Conservation (phyloP, 2,797 vertebrate species). For the Poeciliopsis infans region DNA sequence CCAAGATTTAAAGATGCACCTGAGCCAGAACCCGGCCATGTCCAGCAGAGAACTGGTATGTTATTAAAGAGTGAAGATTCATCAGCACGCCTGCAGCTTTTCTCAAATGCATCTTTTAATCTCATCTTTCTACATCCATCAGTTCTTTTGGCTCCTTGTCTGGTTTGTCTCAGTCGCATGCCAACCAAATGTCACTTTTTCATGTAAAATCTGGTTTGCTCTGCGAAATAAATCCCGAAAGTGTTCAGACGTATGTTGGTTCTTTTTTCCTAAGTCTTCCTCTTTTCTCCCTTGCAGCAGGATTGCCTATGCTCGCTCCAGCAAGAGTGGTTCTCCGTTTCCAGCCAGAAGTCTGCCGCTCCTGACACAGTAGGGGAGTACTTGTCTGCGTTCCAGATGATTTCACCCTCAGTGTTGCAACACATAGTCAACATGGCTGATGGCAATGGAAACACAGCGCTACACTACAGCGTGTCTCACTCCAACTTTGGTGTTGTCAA, state of each 20-base stretch:
- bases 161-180: not conserved
- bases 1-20: conserved; percentile 86
- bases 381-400: conserved; percentile 82
- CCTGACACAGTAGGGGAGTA: conserved; percentile 88
- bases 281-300: conserved; percentile 77
- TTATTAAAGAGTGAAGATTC: conserved; percentile 16
- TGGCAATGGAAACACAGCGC: conserved; percentile 94
- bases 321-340: conserved; percentile 96
- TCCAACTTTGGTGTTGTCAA: conserved; percentile 95
- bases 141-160: not conserved
- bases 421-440: conserved; percentile 94
- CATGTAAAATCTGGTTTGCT: conserved; percentile 27
- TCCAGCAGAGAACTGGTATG: conserved; percentile 90
- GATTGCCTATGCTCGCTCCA: conserved; percentile 91
- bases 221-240: conserved; percentile 25
- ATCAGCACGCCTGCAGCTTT: not conserved
- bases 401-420: conserved; percentile 86
- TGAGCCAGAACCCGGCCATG: conserved; percentile 84
- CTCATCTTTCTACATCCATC: conserved; percentile 16
- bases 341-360: conserved; percentile 90
- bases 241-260: not conserved
- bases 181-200: not conserved
- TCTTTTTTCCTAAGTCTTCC: not conserved
- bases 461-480: conserved; percentile 98
- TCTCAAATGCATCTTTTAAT: not conserved